A percentile compares a stretch with the other conserved stretches of the same genome.
Evolutionary conservation across 2,888 invertebrate genomes (phyloP).

Genomic region (Eustalomyia histrio): DNA sequence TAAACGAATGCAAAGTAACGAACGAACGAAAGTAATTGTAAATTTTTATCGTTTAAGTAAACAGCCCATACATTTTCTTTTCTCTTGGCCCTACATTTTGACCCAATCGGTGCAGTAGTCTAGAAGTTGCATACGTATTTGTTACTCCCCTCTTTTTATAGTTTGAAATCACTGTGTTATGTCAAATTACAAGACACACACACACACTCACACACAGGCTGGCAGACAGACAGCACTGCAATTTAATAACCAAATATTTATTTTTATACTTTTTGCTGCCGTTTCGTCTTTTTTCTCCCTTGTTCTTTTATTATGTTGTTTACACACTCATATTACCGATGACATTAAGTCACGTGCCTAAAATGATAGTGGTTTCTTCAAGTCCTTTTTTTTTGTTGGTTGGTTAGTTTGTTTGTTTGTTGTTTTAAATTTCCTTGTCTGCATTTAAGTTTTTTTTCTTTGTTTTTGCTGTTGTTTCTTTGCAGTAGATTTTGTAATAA

Average conservation of each 20-base stretch:
- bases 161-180: too few relatives aligned
- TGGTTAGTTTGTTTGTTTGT: neutral
- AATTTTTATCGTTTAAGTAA: too few relatives aligned
- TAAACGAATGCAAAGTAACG: too few relatives aligned
- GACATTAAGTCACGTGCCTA: neutral
- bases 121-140: too few relatives aligned
- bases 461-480: neutral
- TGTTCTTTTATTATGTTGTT: neutral
- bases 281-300: neutral
- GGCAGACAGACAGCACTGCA: neutral
- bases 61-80: too few relatives aligned
- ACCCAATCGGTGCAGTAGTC: too few relatives aligned
- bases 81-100: too few relatives aligned
- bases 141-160: too few relatives aligned
- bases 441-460: neutral
- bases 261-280: neutral
- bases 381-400: neutral
- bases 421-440: neutral
- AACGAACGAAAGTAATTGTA: too few relatives aligned
- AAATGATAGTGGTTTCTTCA: constrained; percentile 1
- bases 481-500: constrained; percentile 4
- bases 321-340: constrained; percentile 3
- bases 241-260: neutral
- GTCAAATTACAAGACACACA: neutral
- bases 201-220: too few relatives aligned